Conservation (phyloP, 2,113 vertebrate genomes). For the Petrocephalus zakoni region DNA sequence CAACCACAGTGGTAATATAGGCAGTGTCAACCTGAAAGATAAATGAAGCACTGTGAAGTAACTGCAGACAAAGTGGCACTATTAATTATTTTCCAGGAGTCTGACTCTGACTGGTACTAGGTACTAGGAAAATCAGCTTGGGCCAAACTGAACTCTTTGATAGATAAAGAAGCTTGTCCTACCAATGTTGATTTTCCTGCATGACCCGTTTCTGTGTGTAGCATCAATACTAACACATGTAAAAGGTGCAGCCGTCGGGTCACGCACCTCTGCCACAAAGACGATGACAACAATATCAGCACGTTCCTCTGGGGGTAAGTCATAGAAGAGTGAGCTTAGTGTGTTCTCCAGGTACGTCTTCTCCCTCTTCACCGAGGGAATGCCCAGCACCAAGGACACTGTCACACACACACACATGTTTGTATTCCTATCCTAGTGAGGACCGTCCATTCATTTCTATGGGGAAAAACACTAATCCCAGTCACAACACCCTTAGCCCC, state of each 20-base stretch:
- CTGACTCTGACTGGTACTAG: too few species aligned
- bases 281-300: conserved; percentile 70
- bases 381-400: conserved; percentile 79
- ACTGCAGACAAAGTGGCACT: too few species aligned
- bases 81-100: too few species aligned
- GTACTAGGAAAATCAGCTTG: neutral
- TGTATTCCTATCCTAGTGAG: too few species aligned
- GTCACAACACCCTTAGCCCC: too few species aligned
- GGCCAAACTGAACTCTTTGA: neutral
- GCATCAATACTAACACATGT: neutral
- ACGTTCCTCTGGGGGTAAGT: conserved; percentile 59
- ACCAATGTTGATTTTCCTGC: neutral
- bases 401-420: conserved; percentile 22
- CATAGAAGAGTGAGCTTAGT: conserved; percentile 64
- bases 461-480: too few species aligned
- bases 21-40: conserved; percentile 59
- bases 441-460: too few species aligned
- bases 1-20: conserved; percentile 61
- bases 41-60: conserved; percentile 19
- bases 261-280: conserved; percentile 77
- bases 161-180: neutral
- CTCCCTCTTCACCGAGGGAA: conserved; percentile 73
- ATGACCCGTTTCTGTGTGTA: neutral
- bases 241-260: neutral
- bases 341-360: conserved; percentile 75